phyloP scores from a whole-genome alignment of 2,797 vertebrate species.

The Denticeps clupeoides region DNA sequence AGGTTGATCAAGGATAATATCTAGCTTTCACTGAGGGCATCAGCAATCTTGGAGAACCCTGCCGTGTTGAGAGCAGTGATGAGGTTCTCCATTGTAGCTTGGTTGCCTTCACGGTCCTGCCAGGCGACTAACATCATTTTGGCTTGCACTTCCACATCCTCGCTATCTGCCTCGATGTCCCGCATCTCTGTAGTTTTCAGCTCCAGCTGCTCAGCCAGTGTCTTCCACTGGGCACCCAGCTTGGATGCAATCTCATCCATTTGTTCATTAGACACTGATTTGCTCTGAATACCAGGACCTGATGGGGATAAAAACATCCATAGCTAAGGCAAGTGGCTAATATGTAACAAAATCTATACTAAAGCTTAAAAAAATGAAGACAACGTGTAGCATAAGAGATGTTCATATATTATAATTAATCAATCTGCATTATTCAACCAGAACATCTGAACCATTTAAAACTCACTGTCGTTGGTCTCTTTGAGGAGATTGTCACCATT shows the following conservation, averaged over 20 bases:
- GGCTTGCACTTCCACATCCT: conserved; percentile 84
- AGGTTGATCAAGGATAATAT: background rate
- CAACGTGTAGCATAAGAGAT: no score
- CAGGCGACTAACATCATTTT: conserved; percentile 90
- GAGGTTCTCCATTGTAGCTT: conserved; percentile 77
- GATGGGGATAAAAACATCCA: background rate
- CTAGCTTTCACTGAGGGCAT: conserved; percentile 62
- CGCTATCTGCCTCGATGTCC: conserved; percentile 85
- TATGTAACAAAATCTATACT: background rate
- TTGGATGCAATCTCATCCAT: conserved; percentile 80
- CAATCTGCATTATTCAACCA: background rate
- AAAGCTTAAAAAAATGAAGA: background rate
- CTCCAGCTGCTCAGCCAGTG: conserved; percentile 76
- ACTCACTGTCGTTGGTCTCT: conserved; percentile 94
- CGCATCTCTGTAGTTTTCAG: conserved; percentile 82
- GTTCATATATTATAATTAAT: no score
- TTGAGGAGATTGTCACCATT: conserved; percentile 96
- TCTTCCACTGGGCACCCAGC: conserved; percentile 80
- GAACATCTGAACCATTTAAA: background rate
- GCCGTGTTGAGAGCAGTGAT: conserved; percentile 66
- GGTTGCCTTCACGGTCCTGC: conserved; percentile 86
- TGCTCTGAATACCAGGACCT: conserved; percentile 87
- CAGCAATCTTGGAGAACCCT: conserved; percentile 70
- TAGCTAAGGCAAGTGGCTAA: background rate
- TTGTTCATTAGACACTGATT: conserved; percentile 78